These are phyloP conservation scores for Muschampia plurimacula DNA, from an alignment of 2,888 invertebrate species.

Conservation along the genomic window DNA sequence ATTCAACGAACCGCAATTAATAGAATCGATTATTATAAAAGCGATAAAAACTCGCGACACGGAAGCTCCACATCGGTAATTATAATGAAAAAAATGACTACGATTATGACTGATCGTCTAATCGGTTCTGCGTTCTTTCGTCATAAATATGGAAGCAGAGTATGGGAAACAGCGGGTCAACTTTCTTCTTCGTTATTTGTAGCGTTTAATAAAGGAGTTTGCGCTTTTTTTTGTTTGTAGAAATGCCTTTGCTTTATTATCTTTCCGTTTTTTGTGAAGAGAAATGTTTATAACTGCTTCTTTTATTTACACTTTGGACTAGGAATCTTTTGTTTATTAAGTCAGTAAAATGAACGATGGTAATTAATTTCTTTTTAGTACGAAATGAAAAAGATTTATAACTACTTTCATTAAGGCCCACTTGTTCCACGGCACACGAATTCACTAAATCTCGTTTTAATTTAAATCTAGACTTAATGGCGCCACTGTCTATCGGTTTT, in stretches of 20 bases:
- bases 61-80: slow-evolving; percentile 68
- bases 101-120: slow-evolving; percentile 70
- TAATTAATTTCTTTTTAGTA: too few species aligned
- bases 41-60: slow-evolving; percentile 67
- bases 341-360: not conserved
- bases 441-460: too few species aligned
- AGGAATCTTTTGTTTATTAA: not conserved
- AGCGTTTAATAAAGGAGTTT: slow-evolving; percentile 30
- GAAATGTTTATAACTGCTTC: slow-evolving; percentile 3
- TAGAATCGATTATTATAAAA: slow-evolving; percentile 68
- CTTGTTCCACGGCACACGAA: too few species aligned
- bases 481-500: too few species aligned
- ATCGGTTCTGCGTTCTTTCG: slow-evolving; percentile 61
- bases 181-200: slow-evolving; percentile 64
- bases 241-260: slow-evolving; percentile 10
- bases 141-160: slow-evolving; percentile 59
- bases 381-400: too few species aligned
- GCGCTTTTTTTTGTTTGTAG: slow-evolving; percentile 22
- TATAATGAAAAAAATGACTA: slow-evolving; percentile 64
- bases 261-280: not conserved
- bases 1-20: slow-evolving; percentile 68
- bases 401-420: too few species aligned
- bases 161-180: slow-evolving; percentile 74
- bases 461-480: too few species aligned
- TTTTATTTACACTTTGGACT: not conserved